Evolutionary conservation across 2,797 vertebrate species (phyloP), one percentile per base, ranked within the genome.

Genomic region (Momotus momota): DNA sequence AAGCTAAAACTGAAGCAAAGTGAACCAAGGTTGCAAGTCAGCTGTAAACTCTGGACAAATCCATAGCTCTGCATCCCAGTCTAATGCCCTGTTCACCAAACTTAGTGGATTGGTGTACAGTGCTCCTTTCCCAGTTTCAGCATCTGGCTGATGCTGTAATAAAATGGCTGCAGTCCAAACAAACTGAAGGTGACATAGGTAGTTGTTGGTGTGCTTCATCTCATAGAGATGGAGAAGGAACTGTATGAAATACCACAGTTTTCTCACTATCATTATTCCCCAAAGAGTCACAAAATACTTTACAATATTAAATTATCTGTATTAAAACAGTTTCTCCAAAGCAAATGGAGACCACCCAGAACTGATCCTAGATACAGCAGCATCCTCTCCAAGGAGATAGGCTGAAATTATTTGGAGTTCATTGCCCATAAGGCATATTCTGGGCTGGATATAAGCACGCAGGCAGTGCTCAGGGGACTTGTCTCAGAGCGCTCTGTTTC

Each of bases 271-370:
- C 45, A 6, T 80, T 18, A 2, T 31, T 86, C 74, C 88, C 64
- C 25, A 41, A 35, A 35, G 81, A 82, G 45, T 54, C 52, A 70
- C 38, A 35, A 88, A 94, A 85, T 78, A 64, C 25, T 91, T 90
- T 11, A 23, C 45, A 11, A 18, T 31, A 48, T 82, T 87, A 58
- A 88, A 82, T 79, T 67, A n/a, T 88, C 77, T 93, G 35, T 52
- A 57, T 81, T 93, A 64, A 67, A 95, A 54, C 16, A 71, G 46
- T 31, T 29, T 85, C 64, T 64, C 55, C 41, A 64, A 2, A 70
- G 51, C 74, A 93, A 94, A 66, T 86, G 65, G 80, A 93, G 96
- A 95, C 93, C 96, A 96, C 96, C 94, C 93, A 95, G 94, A 85
- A 73, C 40, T 85, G 81, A 80, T 67, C 49, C 66, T 81, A 54